Evolutionary conservation across 2,888 invertebrate genomes (phyloP), one percentile per base, ranked within the genome.

Genomic region (Eilema griseolum): DNA sequence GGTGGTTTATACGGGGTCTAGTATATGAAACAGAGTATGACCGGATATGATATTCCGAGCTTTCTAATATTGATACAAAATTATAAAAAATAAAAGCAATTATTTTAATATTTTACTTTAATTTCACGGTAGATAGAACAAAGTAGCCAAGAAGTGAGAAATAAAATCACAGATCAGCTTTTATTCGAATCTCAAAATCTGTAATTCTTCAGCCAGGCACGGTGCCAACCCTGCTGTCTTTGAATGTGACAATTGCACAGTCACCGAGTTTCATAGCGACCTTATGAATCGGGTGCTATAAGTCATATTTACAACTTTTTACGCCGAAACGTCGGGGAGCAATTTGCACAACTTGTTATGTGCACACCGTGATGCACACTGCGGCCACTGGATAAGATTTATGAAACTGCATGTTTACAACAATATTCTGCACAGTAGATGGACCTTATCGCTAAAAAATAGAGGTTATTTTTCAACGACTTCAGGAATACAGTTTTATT

Each of bases 281-380:
- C 72, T 63, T 75, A 79, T 71, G 73, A 76, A 82, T 76, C 72
- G 66, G 65, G 61, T 65, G 74, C 74, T 78, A 83, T 87, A 82
- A 79, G 83, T 89, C 85, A 88, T 80, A 83, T 88, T 85, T 85
- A 86, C 87, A 86, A 81, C 78, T 87, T 86, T 88, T 85, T 84
- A 79, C 82, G 80, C 80, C 73, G 79, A 85, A 83, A 87, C 83
- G 86, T 86, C 85, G 79, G 85, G 80, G 83, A 86, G 87, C 86
- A 87, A 88, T 89, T 89, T 87, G 82, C 77, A 79, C 83, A 83
- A 86, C 88, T 88, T 88, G 86, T 87, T 88, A 83, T 87, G 84
- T 86, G 85, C 85, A 84, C 80, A 80, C 77, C 76, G 75, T 80
- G 84, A 87, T 83, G 83, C 80, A 87, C 84, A 79, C 78, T 73